These are phyloP conservation scores for Caenorhabditis panamensis DNA, from an alignment of 2,888 invertebrate species.

Conservation along the genomic window DNA sequence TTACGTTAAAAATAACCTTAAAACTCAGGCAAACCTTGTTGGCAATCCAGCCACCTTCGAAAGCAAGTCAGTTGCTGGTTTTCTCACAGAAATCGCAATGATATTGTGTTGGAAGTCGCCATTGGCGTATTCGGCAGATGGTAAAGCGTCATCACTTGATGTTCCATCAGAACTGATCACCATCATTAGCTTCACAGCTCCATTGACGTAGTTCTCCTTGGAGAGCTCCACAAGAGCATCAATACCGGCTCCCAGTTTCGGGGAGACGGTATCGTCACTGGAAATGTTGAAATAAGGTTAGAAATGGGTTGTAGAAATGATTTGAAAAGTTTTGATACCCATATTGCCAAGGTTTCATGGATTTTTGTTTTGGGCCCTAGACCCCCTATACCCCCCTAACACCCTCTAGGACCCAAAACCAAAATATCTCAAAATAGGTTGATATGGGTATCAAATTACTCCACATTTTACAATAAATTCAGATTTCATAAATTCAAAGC, in stretches of 20 bases:
- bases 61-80: constrained; percentile 71
- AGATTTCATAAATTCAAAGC: too few species aligned
- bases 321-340: background rate
- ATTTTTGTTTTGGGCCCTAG: background rate
- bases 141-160: constrained; percentile 70
- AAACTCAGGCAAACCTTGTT: constrained; percentile 56
- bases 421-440: background rate
- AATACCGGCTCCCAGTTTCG: constrained; percentile 74
- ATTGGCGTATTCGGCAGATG: constrained; percentile 70
- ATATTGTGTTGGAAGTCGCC: constrained; percentile 72
- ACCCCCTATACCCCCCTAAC: too few species aligned
- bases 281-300: constrained; percentile 5
- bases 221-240: constrained; percentile 72
- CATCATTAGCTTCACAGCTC: constrained; percentile 71
- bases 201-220: constrained; percentile 71
- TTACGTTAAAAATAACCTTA: background rate
- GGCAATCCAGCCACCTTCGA: constrained; percentile 68
- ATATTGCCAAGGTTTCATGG: background rate
- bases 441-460: too few species aligned
- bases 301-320: background rate
- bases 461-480: too few species aligned
- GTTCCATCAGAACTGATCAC: constrained; percentile 76
- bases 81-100: constrained; percentile 72
- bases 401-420: too few species aligned
- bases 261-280: constrained; percentile 73